phyloP scores from a whole-genome alignment of 2,113 vertebrate species.

The Heterochromis multidens region DNA sequence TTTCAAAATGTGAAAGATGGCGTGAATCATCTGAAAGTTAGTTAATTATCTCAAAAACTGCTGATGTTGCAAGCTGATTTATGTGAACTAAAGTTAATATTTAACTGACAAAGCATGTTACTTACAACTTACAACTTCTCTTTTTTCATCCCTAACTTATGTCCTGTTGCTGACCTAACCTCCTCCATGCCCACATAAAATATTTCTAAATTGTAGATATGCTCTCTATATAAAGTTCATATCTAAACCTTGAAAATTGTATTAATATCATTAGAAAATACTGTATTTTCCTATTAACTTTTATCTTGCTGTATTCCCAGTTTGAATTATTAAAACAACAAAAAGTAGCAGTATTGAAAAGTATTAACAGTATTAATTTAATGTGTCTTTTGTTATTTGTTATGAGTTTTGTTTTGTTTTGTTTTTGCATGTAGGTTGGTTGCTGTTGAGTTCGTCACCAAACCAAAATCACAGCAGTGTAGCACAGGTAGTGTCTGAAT shows the following conservation, averaged over 20 bases:
- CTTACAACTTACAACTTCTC: conserved; percentile 6
- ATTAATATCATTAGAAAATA: neutral
- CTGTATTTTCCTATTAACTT: neutral
- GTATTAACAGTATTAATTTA: neutral
- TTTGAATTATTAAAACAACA: neutral
- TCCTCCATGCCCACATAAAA: neutral
- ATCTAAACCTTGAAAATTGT: neutral
- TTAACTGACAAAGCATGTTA: neutral
- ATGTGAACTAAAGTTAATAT: neutral
- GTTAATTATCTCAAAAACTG: neutral
- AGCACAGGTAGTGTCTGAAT: conserved; percentile 66
- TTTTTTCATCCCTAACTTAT: conserved; percentile 1
- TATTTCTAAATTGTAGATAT: neutral
- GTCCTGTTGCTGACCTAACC: neutral
- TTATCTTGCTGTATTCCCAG: neutral
- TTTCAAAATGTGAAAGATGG: neutral
- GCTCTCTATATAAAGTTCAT: neutral
- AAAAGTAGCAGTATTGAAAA: neutral
- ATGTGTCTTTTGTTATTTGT: neutral
- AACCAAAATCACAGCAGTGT: conserved; percentile 21
- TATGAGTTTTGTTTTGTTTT: neutral
- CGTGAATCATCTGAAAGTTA: neutral
- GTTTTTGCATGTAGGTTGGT: conserved; percentile 58
- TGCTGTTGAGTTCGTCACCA: conserved; percentile 64
- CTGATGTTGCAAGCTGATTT: neutral